A percentile compares a stretch with the other conserved stretches of the same genome.
Conservation (phyloP, 2,888 invertebrate genomes). For the Halictus ligatus region DNA sequence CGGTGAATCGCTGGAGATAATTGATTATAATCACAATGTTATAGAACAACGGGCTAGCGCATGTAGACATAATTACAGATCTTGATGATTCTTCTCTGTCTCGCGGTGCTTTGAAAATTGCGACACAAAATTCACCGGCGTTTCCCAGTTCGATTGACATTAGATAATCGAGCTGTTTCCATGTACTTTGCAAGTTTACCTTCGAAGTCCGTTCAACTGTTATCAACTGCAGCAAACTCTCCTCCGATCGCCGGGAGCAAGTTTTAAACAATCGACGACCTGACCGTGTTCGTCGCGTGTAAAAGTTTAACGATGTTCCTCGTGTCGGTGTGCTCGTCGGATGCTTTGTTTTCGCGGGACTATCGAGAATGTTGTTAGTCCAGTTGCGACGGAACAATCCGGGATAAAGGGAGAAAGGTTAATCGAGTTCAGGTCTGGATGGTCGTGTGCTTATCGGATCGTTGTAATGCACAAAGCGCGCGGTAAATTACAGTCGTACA, state of each 20-base stretch:
- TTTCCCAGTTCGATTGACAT: background rate
- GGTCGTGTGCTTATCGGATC: background rate
- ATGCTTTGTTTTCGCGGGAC: background rate
- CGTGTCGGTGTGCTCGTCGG: background rate
- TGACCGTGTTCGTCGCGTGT: background rate
- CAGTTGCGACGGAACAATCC: background rate
- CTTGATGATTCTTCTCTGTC: background rate
- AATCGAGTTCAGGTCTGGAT: background rate
- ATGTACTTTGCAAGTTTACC: background rate
- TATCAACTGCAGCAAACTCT: background rate
- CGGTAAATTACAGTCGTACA: constrained; percentile 1
- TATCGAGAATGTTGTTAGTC: background rate
- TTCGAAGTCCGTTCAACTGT: background rate
- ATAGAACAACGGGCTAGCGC: no score
- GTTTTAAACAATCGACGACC: background rate
- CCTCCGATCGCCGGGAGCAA: background rate
- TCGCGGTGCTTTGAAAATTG: background rate
- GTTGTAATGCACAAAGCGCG: background rate
- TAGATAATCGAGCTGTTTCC: background rate
- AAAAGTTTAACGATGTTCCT: background rate
- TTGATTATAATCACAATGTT: background rate
- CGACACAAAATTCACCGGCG: background rate
- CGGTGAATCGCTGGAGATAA: background rate
- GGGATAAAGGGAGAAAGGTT: background rate
- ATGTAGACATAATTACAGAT: background rate